Evolutionary conservation across 2,797 vertebrate genomes (phyloP).

Genomic region (Anableps anableps): DNA sequence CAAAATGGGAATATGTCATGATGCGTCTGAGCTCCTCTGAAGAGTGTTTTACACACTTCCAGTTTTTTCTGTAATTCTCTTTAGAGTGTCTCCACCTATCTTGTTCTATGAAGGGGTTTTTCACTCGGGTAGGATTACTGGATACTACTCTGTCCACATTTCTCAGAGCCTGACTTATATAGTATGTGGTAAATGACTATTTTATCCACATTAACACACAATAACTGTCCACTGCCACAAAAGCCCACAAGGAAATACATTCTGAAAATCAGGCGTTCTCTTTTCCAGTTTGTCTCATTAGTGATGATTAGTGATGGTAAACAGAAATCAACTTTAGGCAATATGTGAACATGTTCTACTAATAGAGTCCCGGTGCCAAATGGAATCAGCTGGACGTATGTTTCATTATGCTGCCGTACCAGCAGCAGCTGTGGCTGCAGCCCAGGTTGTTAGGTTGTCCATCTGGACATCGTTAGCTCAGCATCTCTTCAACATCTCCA

Average conservation of each 20-base stretch:
- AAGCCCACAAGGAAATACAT: background rate
- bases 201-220: background rate
- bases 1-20: background rate
- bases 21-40: background rate
- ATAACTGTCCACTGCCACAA: background rate
- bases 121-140: no score
- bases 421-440: slow-evolving; percentile 7
- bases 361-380: background rate
- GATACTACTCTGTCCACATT: background rate
- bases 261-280: background rate
- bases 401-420: background rate
- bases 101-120: background rate
- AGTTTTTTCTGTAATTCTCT: background rate
- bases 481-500: background rate
- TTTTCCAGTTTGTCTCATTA: slow-evolving; percentile 2
- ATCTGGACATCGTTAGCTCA: slow-evolving; percentile 3
- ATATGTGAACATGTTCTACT: background rate
- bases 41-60: background rate
- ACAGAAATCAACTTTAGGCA: background rate
- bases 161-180: background rate
- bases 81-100: background rate
- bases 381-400: slow-evolving; percentile 5
- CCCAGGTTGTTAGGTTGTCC: background rate
- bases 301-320: background rate
- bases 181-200: background rate